Conservation (phyloP, 2,797 vertebrate genomes). For the Oryzias dopingdopingensis region DNA sequence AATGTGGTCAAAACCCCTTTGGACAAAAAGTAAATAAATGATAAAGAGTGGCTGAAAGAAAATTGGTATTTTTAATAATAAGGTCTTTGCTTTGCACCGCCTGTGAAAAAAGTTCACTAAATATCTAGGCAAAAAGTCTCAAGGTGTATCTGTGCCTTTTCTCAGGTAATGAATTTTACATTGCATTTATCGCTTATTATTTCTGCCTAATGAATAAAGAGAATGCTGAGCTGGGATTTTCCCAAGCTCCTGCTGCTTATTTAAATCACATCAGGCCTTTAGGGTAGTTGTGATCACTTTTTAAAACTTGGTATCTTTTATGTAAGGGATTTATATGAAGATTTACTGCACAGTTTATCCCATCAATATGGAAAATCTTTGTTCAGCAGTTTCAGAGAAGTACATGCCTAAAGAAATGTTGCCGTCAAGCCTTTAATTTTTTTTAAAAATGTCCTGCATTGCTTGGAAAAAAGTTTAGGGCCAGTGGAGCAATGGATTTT, state of each 20-base stretch:
- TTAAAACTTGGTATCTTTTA: slow-evolving; percentile 47
- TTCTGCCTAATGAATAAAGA: slow-evolving; percentile 36
- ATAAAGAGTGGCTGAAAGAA: too few species aligned
- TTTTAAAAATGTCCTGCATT: too few species aligned
- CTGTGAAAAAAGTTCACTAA: too few species aligned
- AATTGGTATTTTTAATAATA: too few species aligned
- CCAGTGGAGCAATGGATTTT: too few species aligned
- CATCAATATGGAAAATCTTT: slow-evolving; percentile 43
- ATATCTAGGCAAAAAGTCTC: too few species aligned
- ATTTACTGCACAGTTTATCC: slow-evolving; percentile 43
- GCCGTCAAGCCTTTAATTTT: too few species aligned
- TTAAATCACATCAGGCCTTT: slow-evolving; percentile 32
- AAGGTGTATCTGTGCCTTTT: too few species aligned
- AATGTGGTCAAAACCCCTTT: too few species aligned
- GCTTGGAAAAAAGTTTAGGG: too few species aligned
- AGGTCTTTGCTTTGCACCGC: too few species aligned
- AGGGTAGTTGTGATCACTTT: slow-evolving; percentile 34
- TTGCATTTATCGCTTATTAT: slow-evolving; percentile 8
- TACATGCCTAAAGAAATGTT: not conserved
- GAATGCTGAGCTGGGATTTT: slow-evolving; percentile 52
- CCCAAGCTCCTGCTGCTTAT: not conserved
- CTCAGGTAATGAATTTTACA: slow-evolving; percentile 23
- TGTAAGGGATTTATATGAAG: slow-evolving; percentile 40
- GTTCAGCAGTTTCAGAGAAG: slow-evolving; percentile 50
- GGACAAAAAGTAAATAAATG: too few species aligned